A percentile compares a stretch with the other conserved stretches of the same genome.
These are phyloP conservation scores for Eurytoma californica DNA, from an alignment of 2,888 invertebrate genomes.

Conservation along the genomic window DNA sequence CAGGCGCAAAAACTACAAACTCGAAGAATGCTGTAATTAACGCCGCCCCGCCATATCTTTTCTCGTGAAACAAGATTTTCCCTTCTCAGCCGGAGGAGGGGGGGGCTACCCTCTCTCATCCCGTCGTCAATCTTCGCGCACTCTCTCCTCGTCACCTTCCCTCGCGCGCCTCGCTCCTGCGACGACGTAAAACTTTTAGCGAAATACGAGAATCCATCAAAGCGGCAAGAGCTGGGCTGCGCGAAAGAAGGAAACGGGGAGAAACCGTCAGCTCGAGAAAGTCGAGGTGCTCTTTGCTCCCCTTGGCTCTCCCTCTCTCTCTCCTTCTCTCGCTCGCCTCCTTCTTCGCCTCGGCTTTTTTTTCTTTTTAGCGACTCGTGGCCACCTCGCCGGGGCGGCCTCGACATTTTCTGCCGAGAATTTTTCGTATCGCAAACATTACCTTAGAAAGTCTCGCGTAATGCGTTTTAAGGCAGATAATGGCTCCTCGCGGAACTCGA, in stretches of 20 bases:
- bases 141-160: constrained; percentile 19
- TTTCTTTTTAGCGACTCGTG: too few relatives aligned
- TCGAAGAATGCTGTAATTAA: constrained; percentile 49
- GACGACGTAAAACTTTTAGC: constrained; percentile 62
- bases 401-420: constrained; percentile 26
- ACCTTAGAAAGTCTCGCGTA: constrained; percentile 20
- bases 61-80: constrained; percentile 40
- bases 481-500: constrained; percentile 39
- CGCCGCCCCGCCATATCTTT: constrained; percentile 23
- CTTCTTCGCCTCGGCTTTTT: neutral
- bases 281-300: constrained; percentile 41
- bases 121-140: constrained; percentile 49
- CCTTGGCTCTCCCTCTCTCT: constrained; percentile 30
- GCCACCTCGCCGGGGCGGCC: neutral
- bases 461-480: constrained; percentile 51
- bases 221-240: constrained; percentile 38
- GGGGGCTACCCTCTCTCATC: constrained; percentile 1
- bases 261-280: constrained; percentile 27
- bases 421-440: constrained; percentile 46
- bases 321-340: constrained; percentile 5
- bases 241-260: constrained; percentile 26
- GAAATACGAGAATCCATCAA: constrained; percentile 68
- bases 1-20: constrained; percentile 14
- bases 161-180: constrained; percentile 18
- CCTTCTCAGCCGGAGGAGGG: constrained; percentile 31